Evolutionary conservation across 1,140 invertebrate species (phyloP), one percentile per base, ranked within the genome.

Genomic region (Aphelenchoides fujianensis): DNA sequence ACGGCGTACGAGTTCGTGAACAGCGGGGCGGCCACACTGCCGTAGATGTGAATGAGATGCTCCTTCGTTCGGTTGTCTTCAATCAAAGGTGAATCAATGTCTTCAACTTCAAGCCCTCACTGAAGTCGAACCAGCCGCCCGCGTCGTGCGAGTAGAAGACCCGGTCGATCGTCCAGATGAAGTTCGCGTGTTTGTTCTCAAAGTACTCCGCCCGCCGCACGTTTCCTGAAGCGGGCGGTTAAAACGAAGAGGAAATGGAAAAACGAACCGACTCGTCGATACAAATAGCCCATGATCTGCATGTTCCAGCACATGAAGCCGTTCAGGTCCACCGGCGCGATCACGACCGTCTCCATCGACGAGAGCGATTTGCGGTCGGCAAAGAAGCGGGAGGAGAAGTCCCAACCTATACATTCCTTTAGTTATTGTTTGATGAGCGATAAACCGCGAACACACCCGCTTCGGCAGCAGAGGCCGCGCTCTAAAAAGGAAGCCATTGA

Each of bases 51-150:
- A 27, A 89, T 88, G 3, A 90, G 86, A 0, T 89, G 87, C 41
- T 89, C 90, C n/a, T 86, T 79, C 36, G 84, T 84, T 0, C 89
- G 83, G 16, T 91, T 83, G 79, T 92, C n/a, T n/a, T n/a, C n/a
- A n/a, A n/a, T n/a, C n/a, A n/a, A n/a, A n/a, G n/a, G n/a, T n/a
- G n/a, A n/a, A n/a, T n/a, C n/a, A n/a, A n/a, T n/a, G n/a, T n/a
- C n/a, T n/a, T n/a, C n/a, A n/a, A n/a, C n/a, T n/a, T n/a, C n/a
- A n/a, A n/a, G n/a, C n/a, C n/a, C n/a, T n/a, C n/a, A n/a, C n/a
- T 92, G 79, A 90, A 94, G 85, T 96, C 93, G 66, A 93, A 86
- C 93, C 93, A 95, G 1, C 88, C 88, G 0, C 92, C 92, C 0
- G 89, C 89, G 73, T 91, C 90, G 69, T 92, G 90, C 82, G 94